These are phyloP conservation scores for Labrus mixtus DNA, from an alignment of 2,113 vertebrate species.

Conservation along the genomic window DNA sequence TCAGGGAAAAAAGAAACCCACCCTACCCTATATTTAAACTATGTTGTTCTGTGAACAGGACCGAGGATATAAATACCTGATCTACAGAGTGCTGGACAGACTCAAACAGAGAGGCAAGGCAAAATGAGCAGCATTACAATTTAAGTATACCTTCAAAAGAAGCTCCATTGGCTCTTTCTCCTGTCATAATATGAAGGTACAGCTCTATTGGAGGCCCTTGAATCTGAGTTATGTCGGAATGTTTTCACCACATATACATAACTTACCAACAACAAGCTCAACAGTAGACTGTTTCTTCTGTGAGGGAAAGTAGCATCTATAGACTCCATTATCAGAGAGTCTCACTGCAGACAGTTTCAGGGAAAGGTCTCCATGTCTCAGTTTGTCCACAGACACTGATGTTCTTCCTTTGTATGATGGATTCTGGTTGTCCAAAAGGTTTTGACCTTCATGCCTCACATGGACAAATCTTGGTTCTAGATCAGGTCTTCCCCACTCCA, in stretches of 20 bases:
- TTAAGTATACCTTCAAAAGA: no score
- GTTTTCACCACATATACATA: neutral
- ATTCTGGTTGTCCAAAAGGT: neutral
- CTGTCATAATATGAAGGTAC: no score
- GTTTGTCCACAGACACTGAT: rapidly evolving
- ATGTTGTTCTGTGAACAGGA: no score
- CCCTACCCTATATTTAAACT: no score
- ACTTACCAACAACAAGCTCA: conserved; percentile 30
- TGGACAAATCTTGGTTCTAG: conserved; percentile 25
- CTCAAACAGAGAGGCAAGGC: no score
- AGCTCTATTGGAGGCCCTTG: no score
- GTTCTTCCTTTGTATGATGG: conserved; percentile 8
- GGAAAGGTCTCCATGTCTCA: conserved; percentile 19
- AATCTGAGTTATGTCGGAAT: neutral
- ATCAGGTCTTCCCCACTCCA: neutral
- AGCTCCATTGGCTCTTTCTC: no score
- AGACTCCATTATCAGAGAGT: neutral
- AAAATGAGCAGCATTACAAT: no score
- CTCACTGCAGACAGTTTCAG: conserved; percentile 19
- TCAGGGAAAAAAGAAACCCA: no score
- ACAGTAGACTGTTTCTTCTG: rapidly evolving
- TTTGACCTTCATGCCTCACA: neutral
- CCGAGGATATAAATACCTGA: no score
- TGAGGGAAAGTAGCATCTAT: conserved; percentile 6
- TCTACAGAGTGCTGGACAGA: no score